Base-by-base conservation (phyloP, 64 coral and sea anemone genomes). In the Platygyra sinensis region DNA sequence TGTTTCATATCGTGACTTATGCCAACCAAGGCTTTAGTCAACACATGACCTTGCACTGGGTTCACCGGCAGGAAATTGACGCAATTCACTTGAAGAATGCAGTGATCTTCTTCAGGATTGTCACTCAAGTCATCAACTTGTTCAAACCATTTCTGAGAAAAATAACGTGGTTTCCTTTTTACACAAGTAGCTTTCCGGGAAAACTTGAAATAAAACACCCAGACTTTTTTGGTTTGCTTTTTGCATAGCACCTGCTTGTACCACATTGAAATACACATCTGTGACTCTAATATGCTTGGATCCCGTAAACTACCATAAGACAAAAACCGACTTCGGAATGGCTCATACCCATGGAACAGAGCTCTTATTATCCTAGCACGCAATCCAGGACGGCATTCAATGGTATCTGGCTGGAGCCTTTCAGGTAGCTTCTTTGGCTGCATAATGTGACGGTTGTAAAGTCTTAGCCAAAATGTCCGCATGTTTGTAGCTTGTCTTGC, bases 141-240 rank as follows among this genome's bases (percentile, higher is more conserved):
- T 15, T 46, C 86, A 62, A 93, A 89, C 92, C 92, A 93, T n/a
- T 76, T 57, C 20, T 73, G 62, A 76, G 86, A 89, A 19, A 93
- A 54, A 49, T 93, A 93, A 33, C 69, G 72, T 64, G 86, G 79
- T 11, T 75, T 76, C 32, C 65, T 69, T 20, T 50, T 72, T 76
- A 7, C 31, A 18, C 28, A 11, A n/a, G 29, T 1, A 20, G 86
- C 32, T 63, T 36, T 93, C 14, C 22, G 36, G 7, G 72, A 72
- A 93, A 93, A 93, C 75, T 75, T 82, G 52, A 93, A 93, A 46
- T 89, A 89, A 89, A 93, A 93, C 4, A 75, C 92, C 92, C 92
- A 93, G 36, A 93, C 28, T 83, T 83, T 93, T 75, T 67, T 83
- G 20, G 77, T 76, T 22, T 83, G 72, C 30, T 93, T 93, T n/a